Percentiles rank a stretch among this genome's conserved stretches.
Conservation (phyloP, 2,888 invertebrate genomes). For the Orthosia cruda region DNA sequence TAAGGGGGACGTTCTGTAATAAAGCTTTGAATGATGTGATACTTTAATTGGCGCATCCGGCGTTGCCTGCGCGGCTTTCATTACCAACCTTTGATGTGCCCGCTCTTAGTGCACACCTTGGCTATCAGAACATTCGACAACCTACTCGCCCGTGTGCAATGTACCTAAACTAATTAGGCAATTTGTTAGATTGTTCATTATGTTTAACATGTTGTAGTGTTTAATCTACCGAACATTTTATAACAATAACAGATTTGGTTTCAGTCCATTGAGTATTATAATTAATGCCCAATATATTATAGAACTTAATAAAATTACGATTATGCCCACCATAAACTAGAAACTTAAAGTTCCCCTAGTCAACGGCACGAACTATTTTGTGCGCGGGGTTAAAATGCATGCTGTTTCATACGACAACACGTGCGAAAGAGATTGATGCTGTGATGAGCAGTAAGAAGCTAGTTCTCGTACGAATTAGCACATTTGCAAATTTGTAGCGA, state of each 20-base stretch:
- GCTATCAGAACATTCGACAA: constrained; percentile 74
- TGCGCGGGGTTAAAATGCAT: too few species aligned
- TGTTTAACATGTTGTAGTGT: constrained; percentile 40
- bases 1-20: constrained; percentile 79
- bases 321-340: constrained; percentile 9
- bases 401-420: too few species aligned
- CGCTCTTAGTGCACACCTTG: constrained; percentile 79
- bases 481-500: too few species aligned
- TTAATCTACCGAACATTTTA: constrained; percentile 42
- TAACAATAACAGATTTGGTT: constrained; percentile 46
- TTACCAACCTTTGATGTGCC: constrained; percentile 81
- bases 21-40: constrained; percentile 88
- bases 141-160: constrained; percentile 65
- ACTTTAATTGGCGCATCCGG: constrained; percentile 87
- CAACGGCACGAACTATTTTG: too few species aligned
- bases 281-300: constrained; percentile 9
- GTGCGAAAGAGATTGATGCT: too few species aligned
- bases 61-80: constrained; percentile 74
- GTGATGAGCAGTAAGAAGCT: too few species aligned
- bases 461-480: too few species aligned
- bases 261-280: constrained; percentile 41
- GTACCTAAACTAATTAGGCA: constrained; percentile 74
- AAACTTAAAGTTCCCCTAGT: too few species aligned
- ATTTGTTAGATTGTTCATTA: constrained; percentile 60
- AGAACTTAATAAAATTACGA: constrained; percentile 2